Conservation (phyloP, 1,140 invertebrate species). For the Lordiphosa mommai region DNA sequence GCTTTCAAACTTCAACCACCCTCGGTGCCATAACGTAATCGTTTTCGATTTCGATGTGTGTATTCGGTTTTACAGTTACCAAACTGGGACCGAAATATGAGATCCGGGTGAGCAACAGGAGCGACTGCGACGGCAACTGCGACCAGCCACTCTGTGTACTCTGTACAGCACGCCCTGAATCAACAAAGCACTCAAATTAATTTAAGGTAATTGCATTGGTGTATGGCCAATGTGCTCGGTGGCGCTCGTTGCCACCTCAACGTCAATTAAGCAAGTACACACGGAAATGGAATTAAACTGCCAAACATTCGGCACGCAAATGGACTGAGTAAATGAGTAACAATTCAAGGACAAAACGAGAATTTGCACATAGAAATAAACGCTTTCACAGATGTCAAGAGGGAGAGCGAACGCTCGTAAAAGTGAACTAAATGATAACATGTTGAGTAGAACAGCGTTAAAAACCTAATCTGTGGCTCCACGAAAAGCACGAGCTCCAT, state of each 20-base stretch:
- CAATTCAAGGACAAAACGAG: not conserved
- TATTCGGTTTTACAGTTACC: conserved; percentile 10
- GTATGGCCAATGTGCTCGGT: conserved; percentile 9
- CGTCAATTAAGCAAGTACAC: conserved; percentile 6
- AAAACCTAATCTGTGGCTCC: no score
- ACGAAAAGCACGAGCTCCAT: no score
- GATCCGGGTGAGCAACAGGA: conserved; percentile 14
- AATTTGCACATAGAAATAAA: not conserved
- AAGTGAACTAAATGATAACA: no score
- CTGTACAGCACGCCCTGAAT: conserved; percentile 20
- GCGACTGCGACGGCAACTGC: not conserved
- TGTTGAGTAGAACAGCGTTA: no score
- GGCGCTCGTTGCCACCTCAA: conserved; percentile 6
- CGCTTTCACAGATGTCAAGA: not conserved
- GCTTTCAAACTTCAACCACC: conserved; percentile 51
- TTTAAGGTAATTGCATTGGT: conserved; percentile 49
- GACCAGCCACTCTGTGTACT: conserved; percentile 1
- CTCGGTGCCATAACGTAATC: conserved; percentile 25
- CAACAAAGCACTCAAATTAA: conserved; percentile 60
- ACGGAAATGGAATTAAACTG: conserved; percentile 10
- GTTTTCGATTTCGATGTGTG: conserved; percentile 46
- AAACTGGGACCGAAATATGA: conserved; percentile 43
- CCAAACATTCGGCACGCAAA: not conserved
- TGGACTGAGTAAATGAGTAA: not conserved
- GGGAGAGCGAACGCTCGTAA: no score